phyloP scores from a whole-genome alignment of 2,797 vertebrate species.

The Perodicticus potto region DNA sequence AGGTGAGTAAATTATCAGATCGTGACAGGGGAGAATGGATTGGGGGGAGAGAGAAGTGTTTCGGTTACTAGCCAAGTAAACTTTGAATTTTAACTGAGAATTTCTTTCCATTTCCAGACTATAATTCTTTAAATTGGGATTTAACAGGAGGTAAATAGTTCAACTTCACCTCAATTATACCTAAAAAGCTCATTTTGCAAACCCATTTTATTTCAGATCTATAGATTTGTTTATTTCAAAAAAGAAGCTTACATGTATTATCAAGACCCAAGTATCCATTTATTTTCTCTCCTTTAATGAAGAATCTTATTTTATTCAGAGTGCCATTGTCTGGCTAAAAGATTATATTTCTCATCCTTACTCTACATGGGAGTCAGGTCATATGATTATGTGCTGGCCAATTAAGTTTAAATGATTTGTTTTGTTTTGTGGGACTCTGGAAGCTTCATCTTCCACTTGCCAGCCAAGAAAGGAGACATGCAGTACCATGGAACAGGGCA shows the following conservation, averaged over 20 bases:
- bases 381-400: neutral
- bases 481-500: neutral
- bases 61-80: neutral
- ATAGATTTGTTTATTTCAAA: neutral
- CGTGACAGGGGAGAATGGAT: neutral
- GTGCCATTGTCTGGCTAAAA: neutral
- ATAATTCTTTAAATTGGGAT: neutral
- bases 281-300: conserved; percentile 2
- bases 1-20: neutral
- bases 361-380: neutral
- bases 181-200: conserved; percentile 5
- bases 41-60: neutral
- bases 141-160: neutral
- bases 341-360: neutral
- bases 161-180: neutral
- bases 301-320: conserved; percentile 6
- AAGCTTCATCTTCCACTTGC: neutral
- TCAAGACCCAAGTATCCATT: neutral
- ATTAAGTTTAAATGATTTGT: neutral
- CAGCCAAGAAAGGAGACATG: neutral
- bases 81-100: neutral
- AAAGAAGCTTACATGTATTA: conserved; percentile 29
- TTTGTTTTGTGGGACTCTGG: neutral
- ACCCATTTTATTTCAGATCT: neutral
- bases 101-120: neutral